phyloP scores from a whole-genome alignment of 2,797 vertebrate species.

The Threskiornis aethiopicus region DNA sequence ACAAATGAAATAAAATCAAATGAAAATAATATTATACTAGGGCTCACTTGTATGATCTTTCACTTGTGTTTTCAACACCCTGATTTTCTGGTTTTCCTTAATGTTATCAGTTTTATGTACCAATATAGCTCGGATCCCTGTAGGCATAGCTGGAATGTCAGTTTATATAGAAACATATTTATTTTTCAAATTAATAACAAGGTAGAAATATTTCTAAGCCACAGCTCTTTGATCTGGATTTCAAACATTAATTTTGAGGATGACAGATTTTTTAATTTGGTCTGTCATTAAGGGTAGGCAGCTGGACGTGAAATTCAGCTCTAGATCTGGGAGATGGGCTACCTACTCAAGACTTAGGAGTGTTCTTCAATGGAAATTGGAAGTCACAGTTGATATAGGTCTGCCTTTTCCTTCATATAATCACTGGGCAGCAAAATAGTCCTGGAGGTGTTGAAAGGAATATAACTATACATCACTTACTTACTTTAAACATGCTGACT shows the following conservation, averaged over 20 bases:
- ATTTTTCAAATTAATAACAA: not conserved
- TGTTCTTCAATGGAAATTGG: not conserved
- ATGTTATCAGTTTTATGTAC: not conserved
- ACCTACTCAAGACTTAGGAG: not conserved
- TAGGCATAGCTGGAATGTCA: not conserved
- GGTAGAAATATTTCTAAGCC: not conserved
- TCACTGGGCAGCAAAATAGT: not conserved
- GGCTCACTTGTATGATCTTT: not conserved
- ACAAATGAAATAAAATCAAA: not conserved
- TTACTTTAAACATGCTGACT: not conserved
- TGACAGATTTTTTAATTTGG: not conserved
- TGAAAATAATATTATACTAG: not conserved
- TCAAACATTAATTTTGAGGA: not conserved
- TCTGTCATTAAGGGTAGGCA: not conserved
- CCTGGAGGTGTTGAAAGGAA: not conserved
- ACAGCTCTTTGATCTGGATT: not conserved
- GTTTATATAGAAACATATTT: not conserved
- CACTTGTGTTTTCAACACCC: not conserved
- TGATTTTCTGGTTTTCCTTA: not conserved
- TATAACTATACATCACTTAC: not conserved
- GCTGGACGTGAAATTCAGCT: not conserved
- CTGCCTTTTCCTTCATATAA: not conserved
- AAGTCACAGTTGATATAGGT: not conserved
- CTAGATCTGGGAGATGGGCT: not conserved
- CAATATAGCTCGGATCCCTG: not conserved